Base-by-base conservation (phyloP, 2,888 invertebrate species). In the Drosophila neonasuta region DNA sequence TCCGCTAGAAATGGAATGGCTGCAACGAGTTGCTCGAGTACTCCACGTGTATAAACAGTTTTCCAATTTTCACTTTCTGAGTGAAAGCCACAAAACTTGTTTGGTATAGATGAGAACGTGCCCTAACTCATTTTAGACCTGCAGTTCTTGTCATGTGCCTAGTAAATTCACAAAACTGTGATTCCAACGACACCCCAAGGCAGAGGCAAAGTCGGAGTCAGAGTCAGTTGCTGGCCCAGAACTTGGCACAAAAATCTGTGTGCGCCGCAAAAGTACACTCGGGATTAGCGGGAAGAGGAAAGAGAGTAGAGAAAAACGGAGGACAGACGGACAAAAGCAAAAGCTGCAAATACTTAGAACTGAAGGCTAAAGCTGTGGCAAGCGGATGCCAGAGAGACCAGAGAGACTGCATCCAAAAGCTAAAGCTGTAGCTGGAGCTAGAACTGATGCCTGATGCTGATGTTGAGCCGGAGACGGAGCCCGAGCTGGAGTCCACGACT, bases 161-260 rank as follows among this genome's bases (percentile, higher is more conserved):
- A 68, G 78, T 76, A 79, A 82, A 84, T 82, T 78, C 78, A 73
- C 76, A 78, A 78, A 78, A 73, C 82, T 74, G 56, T 67, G 76
- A 79, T 74, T 76, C 66, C 70, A 62, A 59, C 54, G 66, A 55
- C 66, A 58, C 17, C 56, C 71, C 36, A 52, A 45, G 17, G 45
- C 36, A 0, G n/a, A 1, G 36, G 6, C 36, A 2, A n/a, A 34
- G 11, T 11, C 71, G 24, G 56, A 45, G 17, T 34, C 36, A 1
- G n/a, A 34, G 11, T 11, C 55, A 45, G 17, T 48, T 44, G 62
- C 41, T 44, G 58, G 50, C 36, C 9, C 45, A 56, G 42, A 63
- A 63, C 49, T 61, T 50, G 64, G 50, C 62, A 48, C 55, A 70
- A 50, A 50, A 68, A 80, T 78, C 80, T 77, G 51, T 63, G 58